Percentiles rank a stretch among this genome's conserved stretches.
Evolutionary conservation across 1,140 invertebrate genomes (phyloP).

Genomic region (Reticulitermes speratus): DNA sequence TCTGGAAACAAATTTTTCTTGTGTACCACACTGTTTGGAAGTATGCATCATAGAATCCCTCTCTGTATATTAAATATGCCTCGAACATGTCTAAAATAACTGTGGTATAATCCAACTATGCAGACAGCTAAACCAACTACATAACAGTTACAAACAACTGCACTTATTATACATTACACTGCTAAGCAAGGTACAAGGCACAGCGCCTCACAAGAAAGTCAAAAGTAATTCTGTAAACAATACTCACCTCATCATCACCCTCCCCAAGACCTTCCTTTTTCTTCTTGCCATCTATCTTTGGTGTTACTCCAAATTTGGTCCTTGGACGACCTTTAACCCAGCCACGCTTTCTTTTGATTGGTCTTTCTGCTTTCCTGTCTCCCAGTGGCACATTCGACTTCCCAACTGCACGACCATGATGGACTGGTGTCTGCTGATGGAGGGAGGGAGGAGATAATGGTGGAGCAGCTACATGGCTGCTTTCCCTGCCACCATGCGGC

Average conservation of each 20-base stretch:
- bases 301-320: slow-evolving; percentile 38
- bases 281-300: slow-evolving; percentile 26
- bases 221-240: neutral
- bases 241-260: slow-evolving; percentile 24
- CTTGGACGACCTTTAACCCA: slow-evolving; percentile 44
- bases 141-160: too few relatives aligned
- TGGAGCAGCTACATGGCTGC: slow-evolving; percentile 14
- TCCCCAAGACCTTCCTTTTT: slow-evolving; percentile 35
- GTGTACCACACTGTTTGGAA: too few relatives aligned
- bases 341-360: slow-evolving; percentile 43
- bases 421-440: slow-evolving; percentile 35
- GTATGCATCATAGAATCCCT: too few relatives aligned
- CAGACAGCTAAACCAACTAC: too few relatives aligned
- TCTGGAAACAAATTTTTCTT: too few relatives aligned
- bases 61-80: too few relatives aligned
- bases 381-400: neutral
- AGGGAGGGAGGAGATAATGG: slow-evolving; percentile 39
- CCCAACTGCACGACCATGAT: neutral
- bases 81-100: too few relatives aligned
- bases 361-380: neutral
- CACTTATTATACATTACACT: too few relatives aligned
- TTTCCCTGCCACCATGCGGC: neutral
- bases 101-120: too few relatives aligned
- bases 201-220: neutral
- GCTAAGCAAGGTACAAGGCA: too few relatives aligned